Evolutionary conservation across 2,888 invertebrate species (phyloP), one percentile per base, ranked within the genome.

Genomic region (Eupithecia abbreviata): DNA sequence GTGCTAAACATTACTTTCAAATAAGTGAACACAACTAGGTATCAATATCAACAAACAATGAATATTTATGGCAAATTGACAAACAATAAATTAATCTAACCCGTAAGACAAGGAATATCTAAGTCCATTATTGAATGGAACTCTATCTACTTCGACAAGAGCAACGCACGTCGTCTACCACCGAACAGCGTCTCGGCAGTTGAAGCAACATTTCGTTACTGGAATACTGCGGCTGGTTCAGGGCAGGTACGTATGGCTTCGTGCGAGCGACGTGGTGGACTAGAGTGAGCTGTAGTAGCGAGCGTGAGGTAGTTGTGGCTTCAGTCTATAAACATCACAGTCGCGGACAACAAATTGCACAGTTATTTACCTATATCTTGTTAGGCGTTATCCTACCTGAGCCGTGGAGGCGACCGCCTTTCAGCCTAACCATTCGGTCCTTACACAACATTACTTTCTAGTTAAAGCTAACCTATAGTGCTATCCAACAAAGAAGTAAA

Each of bases 261-360:
- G 90, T 87, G 90, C 91, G 90, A 91, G 90, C 91, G 90, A 91
- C 91, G 91, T 89, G 89, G 88, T 85, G 90, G 94, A 94, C 94
- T 94, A 94, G 94, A 94, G 91, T 88, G 86, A 90, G 91, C 90
- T 90, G 91, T 90, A 91, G 93, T 80, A 81, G 82, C 93, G 91
- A 93, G 92, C 92, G 94, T 93, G 95, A 95, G 95, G 95, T 95
- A 95, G 94, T 93, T 91, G 93, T 91, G 94, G 95, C 92, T 92
- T 96, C 96, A 96, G 96, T 96, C 96, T 96, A 96, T 95, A 93
- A 96, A 95, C 96, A 96, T 96, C 96, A 96, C 96, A 96, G 96
- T 96, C 96, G 95, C 96, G 95, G 92, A 94, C 92, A 93, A 92
- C 91, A 91, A 92, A 94, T 94, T 95, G 94, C 94, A 95, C 94